Evolutionary conservation across 2,888 invertebrate genomes (phyloP).

Genomic region (Pimpla rufipes): DNA sequence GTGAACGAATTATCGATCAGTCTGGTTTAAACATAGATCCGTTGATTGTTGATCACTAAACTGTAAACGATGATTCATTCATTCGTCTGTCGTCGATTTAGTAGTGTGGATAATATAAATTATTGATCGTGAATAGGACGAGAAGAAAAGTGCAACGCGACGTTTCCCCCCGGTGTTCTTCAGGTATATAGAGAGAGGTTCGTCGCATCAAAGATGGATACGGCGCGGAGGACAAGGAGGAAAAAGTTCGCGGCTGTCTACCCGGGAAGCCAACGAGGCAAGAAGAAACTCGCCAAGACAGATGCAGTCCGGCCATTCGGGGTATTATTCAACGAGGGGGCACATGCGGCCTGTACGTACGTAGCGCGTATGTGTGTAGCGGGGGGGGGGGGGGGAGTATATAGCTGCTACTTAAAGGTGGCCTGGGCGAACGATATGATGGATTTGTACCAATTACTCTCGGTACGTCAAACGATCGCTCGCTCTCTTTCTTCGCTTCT

Average conservation of each 20-base stretch:
- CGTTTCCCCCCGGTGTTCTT: constrained; percentile 8
- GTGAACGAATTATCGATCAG: background rate
- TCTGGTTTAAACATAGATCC: background rate
- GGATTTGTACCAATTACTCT: constrained; percentile 75
- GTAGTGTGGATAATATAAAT: constrained; percentile 1
- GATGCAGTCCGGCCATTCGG: constrained; percentile 69
- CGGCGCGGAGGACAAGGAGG: constrained; percentile 46
- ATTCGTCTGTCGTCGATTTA: background rate
- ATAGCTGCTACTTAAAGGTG: constrained; percentile 60
- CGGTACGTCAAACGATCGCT: constrained; percentile 68
- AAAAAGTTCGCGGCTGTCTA: constrained; percentile 68
- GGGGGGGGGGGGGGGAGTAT: background rate
- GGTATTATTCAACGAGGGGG: constrained; percentile 66
- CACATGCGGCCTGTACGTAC: constrained; percentile 26
- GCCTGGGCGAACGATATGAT: constrained; percentile 70
- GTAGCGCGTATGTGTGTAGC: background rate
- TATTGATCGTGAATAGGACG: constrained; percentile 4
- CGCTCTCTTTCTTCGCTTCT: constrained; percentile 56
- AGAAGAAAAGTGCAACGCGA: constrained; percentile 9
- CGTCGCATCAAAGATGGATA: constrained; percentile 65
- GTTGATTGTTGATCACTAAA: background rate
- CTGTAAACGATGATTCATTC: background rate
- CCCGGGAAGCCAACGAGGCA: constrained; percentile 37
- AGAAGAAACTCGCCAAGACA: constrained; percentile 69
- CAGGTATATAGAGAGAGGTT: constrained; percentile 24